These are phyloP conservation scores for Ommatoiulus sabulosus DNA, from an alignment of 2,888 invertebrate genomes.

Conservation along the genomic window DNA sequence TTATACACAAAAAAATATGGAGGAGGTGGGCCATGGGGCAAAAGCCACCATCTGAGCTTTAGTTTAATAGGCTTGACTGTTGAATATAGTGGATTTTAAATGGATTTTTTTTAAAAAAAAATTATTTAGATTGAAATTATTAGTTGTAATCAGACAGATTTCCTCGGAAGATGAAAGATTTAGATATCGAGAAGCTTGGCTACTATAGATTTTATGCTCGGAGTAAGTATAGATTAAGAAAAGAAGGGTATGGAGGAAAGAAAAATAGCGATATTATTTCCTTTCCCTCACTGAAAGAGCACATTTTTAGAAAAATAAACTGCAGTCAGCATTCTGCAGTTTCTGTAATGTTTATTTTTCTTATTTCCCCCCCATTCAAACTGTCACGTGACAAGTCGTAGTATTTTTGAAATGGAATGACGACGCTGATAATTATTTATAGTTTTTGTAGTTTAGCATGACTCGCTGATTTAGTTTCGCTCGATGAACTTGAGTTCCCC, in stretches of 20 bases:
- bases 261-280: background rate
- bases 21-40: conserved; percentile 36
- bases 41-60: conserved; percentile 23
- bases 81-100: background rate
- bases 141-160: background rate
- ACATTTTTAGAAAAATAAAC: background rate
- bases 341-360: too few species aligned
- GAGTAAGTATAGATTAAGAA: background rate
- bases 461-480: background rate
- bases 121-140: background rate
- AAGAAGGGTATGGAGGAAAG: background rate
- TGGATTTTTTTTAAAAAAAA: background rate
- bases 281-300: conserved; percentile 24
- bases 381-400: too few species aligned
- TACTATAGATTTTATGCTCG: background rate
- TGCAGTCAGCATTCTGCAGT: too few species aligned
- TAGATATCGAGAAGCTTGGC: background rate
- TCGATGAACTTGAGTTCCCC: background rate
- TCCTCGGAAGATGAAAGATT: conserved; percentile 32
- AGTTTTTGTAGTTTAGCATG: background rate
- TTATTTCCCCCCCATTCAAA: too few species aligned
- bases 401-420: too few species aligned
- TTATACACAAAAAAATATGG: conserved; percentile 60
- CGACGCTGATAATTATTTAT: background rate
- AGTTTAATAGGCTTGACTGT: conserved; percentile 23